Percentiles rank a stretch among this genome's conserved stretches.
Evolutionary conservation across 2,113 vertebrate species (phyloP).

Genomic region (Hoplias malabaricus): DNA sequence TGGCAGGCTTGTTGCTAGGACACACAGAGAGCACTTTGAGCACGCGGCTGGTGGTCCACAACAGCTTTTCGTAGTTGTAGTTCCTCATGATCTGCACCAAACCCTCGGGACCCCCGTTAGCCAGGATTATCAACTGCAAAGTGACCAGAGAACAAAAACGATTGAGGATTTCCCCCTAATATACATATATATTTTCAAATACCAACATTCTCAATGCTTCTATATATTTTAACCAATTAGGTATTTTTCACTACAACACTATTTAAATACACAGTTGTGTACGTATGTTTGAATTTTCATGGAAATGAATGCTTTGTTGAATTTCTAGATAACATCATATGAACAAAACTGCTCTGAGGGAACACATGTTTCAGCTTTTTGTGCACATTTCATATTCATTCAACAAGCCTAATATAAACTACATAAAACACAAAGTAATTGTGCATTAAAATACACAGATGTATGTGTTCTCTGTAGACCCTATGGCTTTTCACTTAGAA

Average conservation of each 20-base stretch:
- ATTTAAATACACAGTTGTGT: too few relatives aligned
- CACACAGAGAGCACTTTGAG: constrained; percentile 97
- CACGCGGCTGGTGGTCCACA: constrained; percentile 96
- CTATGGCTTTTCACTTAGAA: too few relatives aligned
- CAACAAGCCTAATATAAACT: too few relatives aligned
- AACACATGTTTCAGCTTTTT: too few relatives aligned
- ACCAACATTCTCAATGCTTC: not conserved
- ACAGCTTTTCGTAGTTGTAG: constrained; percentile 92
- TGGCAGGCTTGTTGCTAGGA: constrained; percentile 95
- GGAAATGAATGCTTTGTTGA: too few relatives aligned
- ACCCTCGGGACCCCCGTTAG: constrained; percentile 89
- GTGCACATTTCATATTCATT: too few relatives aligned
- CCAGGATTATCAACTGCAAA: constrained; percentile 89
- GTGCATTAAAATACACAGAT: too few relatives aligned
- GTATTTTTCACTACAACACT: not conserved
- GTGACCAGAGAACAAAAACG: not conserved
- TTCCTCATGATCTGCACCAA: constrained; percentile 95
- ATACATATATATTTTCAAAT: not conserved
- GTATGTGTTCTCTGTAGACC: too few relatives aligned
- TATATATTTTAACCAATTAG: not conserved
- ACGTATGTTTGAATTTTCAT: too few relatives aligned
- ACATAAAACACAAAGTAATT: too few relatives aligned
- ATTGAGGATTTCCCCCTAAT: not conserved
- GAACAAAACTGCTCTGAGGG: too few relatives aligned
- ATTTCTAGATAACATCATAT: too few relatives aligned